Base-by-base conservation (phyloP, 2,113 vertebrate species). In the Corvus hawaiiensis region DNA sequence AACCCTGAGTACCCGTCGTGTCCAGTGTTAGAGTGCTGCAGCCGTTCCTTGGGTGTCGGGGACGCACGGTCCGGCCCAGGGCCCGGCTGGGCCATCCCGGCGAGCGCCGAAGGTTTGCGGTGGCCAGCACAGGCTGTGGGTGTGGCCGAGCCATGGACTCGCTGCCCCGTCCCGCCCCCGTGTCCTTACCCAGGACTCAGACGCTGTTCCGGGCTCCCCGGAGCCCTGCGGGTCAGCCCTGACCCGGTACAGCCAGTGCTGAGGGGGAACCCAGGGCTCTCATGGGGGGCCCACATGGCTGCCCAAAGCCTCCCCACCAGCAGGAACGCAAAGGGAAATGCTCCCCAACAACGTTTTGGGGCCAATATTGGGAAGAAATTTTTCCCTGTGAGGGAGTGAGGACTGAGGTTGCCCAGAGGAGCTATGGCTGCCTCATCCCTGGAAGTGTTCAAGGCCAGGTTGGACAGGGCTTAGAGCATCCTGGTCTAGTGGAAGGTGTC, bases 1-100 rank as follows among this genome's bases (percentile, higher is more conserved):
- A 94, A 59, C 48, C 72, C 89, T 3, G 88, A 62, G 94, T 75
- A 76, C 16, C 68, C 59, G 61, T 68, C 88, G 75, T 89, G 93
- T 94, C 86, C 96, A 81, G 94, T 84, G 85, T 94, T 96, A 96
- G 93, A 79, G 93, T 48, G 73, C 95, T 87, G 93, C 92, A 87
- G 95, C 93, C 39, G 37, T 63, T 81, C 32, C 72, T 64, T 56
- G 87, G 64, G 77, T 95, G 95, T 43, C n/a, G 80, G 95, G 96
- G 90, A 92, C 63, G 43, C 93, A 73, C 22, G 87, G 94, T n/a
- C 88, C 28, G 44, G 94, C 94, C 85, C 97, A 76, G 94, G 64
- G 93, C 92, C 77, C 21, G 89, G 88, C 95, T 84, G 67, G 84
- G 77, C 74, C n/a, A 37, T 86, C 91, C 93, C 39, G 22, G 85